phyloP scores from a whole-genome alignment of 2,888 invertebrate species.

The Gymnocheta viridis region DNA sequence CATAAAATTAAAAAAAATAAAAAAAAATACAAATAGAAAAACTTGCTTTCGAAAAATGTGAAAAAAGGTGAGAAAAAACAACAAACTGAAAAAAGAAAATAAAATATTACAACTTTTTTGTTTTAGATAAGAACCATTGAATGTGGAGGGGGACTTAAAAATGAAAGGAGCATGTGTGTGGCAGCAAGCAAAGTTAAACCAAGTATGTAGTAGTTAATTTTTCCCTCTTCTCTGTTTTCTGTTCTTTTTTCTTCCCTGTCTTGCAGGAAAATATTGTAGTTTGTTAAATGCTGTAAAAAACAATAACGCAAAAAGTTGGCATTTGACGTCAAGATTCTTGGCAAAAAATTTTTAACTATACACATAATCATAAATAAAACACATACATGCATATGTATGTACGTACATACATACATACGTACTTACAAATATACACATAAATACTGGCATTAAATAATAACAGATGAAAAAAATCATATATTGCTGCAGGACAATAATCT shows the following conservation, averaged over 20 bases:
- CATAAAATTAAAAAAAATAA: slow-evolving; percentile 46
- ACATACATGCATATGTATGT: background rate
- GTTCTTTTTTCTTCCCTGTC: slow-evolving; percentile 31
- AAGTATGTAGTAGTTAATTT: slow-evolving; percentile 51
- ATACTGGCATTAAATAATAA: slow-evolving; percentile 13
- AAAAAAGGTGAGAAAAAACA: slow-evolving; percentile 66
- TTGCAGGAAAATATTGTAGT: slow-evolving; percentile 64
- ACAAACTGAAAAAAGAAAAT: slow-evolving; percentile 57
- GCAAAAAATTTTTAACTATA: slow-evolving; percentile 36
- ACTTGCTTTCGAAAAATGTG: slow-evolving; percentile 68
- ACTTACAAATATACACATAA: background rate
- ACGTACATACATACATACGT: background rate
- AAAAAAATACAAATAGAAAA: slow-evolving; percentile 60
- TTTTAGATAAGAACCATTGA: slow-evolving; percentile 54
- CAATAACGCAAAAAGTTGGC: slow-evolving; percentile 63
- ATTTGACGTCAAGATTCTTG: slow-evolving; percentile 70
- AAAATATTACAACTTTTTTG: slow-evolving; percentile 66
- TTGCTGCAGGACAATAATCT: slow-evolving; percentile 8
- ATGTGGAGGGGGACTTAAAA: slow-evolving; percentile 22
- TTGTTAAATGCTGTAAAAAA: slow-evolving; percentile 67
- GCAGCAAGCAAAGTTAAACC: slow-evolving; percentile 46
- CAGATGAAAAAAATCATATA: slow-evolving; percentile 29
- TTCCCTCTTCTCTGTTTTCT: slow-evolving; percentile 21
- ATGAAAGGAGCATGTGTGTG: slow-evolving; percentile 55
- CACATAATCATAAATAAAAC: slow-evolving; percentile 15